These are phyloP conservation scores for Andrena hattorfiana DNA, from an alignment of 2,888 invertebrate genomes.

Conservation along the genomic window DNA sequence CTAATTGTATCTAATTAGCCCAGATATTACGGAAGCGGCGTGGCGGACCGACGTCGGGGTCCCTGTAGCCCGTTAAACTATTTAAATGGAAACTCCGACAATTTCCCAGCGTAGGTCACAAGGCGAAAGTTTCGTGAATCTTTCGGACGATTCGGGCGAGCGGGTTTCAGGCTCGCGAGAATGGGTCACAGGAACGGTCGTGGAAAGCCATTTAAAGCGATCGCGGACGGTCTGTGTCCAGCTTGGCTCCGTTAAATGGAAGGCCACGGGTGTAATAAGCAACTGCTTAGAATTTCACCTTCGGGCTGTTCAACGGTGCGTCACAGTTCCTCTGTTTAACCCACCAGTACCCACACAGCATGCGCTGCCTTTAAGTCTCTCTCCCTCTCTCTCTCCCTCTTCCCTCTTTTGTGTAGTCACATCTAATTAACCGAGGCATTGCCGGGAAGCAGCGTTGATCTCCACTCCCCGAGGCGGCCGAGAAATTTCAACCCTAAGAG, in stretches of 20 bases:
- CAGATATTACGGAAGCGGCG: constrained; percentile 44
- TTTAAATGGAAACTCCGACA: constrained; percentile 44
- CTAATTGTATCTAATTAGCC: constrained; percentile 61
- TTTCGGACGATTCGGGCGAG: constrained; percentile 28
- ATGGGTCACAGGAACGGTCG: not conserved
- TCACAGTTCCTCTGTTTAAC: constrained; percentile 52
- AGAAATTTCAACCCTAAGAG: constrained; percentile 62
- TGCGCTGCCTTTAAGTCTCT: constrained; percentile 14
- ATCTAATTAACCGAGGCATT: constrained; percentile 69
- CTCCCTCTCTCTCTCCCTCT: constrained; percentile 14
- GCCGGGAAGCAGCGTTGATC: constrained; percentile 51
- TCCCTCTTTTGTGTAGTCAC: constrained; percentile 66
- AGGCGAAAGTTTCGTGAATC: constrained; percentile 38
- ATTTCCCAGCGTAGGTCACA: constrained; percentile 32
- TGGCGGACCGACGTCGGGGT: constrained; percentile 11
- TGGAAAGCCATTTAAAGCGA: constrained; percentile 54
- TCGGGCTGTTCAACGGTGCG: constrained; percentile 52
- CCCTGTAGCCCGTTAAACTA: constrained; percentile 33
- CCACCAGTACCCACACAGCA: constrained; percentile 17
- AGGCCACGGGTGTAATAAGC: constrained; percentile 49
- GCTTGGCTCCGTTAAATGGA: constrained; percentile 40
- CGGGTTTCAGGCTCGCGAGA: constrained; percentile 2
- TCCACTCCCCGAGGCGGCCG: constrained; percentile 33
- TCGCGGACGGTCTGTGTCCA: constrained; percentile 36
- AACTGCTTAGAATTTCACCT: constrained; percentile 66